phyloP scores from a whole-genome alignment of 2,797 vertebrate species.

The Ibycter americanus region DNA sequence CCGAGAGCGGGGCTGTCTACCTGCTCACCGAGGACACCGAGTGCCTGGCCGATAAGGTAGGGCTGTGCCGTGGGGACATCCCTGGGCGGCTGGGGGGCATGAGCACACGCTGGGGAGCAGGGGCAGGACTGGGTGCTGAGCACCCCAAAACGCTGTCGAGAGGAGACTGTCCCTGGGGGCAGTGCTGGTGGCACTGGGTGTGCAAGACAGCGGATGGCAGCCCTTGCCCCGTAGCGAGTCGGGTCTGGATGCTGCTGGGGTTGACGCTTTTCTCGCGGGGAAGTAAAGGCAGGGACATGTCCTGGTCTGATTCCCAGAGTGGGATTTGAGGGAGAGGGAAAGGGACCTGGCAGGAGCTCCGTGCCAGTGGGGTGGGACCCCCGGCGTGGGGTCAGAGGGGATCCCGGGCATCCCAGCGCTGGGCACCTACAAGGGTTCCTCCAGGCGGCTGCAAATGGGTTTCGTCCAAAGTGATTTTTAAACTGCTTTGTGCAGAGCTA shows the following conservation, averaged over 20 bases:
- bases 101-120: fast-evolving
- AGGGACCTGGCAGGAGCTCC: background rate
- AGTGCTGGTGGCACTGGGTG: background rate
- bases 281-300: background rate
- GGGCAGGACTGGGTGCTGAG: background rate
- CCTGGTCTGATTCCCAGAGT: background rate
- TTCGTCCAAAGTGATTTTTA: background rate
- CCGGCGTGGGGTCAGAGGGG: fast-evolving
- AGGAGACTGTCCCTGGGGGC: fast-evolving
- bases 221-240: background rate
- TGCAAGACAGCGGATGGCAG: fast-evolving
- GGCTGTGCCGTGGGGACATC: background rate
- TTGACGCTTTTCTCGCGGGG: background rate
- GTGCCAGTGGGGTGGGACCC: background rate
- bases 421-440: fast-evolving
- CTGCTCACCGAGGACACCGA: slow-evolving; percentile 76
- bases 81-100: background rate
- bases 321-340: background rate
- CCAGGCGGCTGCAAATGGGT: background rate
- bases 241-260: background rate
- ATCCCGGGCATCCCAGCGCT: background rate
- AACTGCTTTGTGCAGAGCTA: background rate
- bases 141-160: background rate
- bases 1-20: slow-evolving; percentile 65
- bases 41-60: slow-evolving; percentile 76